Base-by-base conservation (phyloP, 2,888 invertebrate genomes). In the Orthosia gracilis region DNA sequence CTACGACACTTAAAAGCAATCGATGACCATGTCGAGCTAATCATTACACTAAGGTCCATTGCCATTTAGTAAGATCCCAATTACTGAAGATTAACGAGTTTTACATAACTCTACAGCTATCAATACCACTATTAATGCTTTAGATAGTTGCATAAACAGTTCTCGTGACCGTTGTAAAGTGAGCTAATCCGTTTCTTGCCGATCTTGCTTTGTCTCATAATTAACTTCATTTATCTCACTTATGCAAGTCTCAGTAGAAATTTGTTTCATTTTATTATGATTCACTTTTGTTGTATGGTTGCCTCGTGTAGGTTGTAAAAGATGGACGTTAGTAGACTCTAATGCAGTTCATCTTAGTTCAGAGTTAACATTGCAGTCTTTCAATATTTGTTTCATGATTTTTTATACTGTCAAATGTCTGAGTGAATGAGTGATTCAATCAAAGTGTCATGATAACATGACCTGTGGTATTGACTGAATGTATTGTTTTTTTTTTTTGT, bases 141-240 rank as follows among this genome's bases (percentile, higher is more conserved):
- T 13, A 54, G 57, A 65, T 26, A 50, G 52, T 71, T 66, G 61
- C 71, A 84, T 57, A 68, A 69, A 83, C 65, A 69, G 52, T 55
- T 40, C 79, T 83, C 64, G 50, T 70, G 65, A 31, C 40, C 23
- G 68, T 63, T 61, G 31, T 54, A 73, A 73, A 74, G 57, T 61
- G 58, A 67, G 61, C 73, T 79, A 85, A 85, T 85, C 76, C 26
- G 76, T 78, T 78, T 58, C 50, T 31, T 40, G 47, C 64, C 58
- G 52, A 74, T 64, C 69, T 61, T 55, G 59, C 87, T 84, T 87
- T 86, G 87, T 87, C 80, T 69, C 58, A 18, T 86, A 87, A 87
- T 87, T 86, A 78, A 61, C 45, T 73, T 80, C 73, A 85, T 85
- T 84, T 79, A 71, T 85, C 50, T 84, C 80, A 82, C 75, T 86